Evolutionary conservation across 2,113 vertebrate species (phyloP), one percentile per base, ranked within the genome.

Genomic region (Elgaria multicarinata): DNA sequence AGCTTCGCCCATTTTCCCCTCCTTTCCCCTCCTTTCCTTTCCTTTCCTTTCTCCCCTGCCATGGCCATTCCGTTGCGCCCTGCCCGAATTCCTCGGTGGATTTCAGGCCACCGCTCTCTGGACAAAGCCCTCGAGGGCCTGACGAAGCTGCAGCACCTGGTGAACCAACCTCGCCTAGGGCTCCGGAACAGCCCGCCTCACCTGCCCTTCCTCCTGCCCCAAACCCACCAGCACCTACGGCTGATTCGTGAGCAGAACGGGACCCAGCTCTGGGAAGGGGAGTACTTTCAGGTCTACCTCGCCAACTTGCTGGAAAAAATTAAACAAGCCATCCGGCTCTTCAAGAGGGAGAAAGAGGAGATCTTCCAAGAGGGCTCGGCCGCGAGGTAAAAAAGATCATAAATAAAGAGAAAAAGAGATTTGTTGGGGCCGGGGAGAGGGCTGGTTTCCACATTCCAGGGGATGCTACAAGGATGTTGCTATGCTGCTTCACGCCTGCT

Each of bases 291-390:
- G 31, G 33, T 98, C 93, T 98, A 96, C 44, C 72, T 98, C 75
- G 83, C 90, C 83, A 98, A 98, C 91, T 95, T 98, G 92, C 95
- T 98, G 91, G 96, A 97, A 91, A 98, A 98, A 93, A 91, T 96
- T 3, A 96, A 96, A 14, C 95, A 96, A 86, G 97, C 97, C 3
- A 28, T 96, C 0, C 86, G 91, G 50, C 97, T 98, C 33, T 97
- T 98, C 88, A 97, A 95, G 88, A 94, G 95, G 0, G 97, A 96
- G 62, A 92, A 93, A 13, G 97, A 97, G 4, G 97, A 96, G 90
- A 97, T 98, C 72, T 98, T 97, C 94, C 97, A 97, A 28, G 98
- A 98, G 85, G 95, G 93, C 2, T 86, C 83, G 0, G 8, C 64
- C 4, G 46, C 83, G 77, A 86, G 74, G 75, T 89, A 85, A 39